phyloP scores from a whole-genome alignment of 2,113 vertebrate species.

The Notiomystis cincta region DNA sequence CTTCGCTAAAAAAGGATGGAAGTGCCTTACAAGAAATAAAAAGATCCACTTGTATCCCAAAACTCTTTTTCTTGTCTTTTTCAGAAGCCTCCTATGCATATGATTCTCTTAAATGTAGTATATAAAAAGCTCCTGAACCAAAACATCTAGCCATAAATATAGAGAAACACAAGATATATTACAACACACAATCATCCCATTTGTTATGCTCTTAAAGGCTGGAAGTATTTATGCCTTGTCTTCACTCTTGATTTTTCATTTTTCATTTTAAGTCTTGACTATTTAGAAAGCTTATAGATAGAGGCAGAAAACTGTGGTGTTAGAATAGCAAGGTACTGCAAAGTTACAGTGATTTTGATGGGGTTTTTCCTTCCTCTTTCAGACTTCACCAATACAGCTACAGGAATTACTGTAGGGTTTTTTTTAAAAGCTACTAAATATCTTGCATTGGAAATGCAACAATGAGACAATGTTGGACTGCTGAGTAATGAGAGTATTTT shows the following conservation, averaged over 20 bases:
- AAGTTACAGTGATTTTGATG: background rate
- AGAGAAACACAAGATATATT: background rate
- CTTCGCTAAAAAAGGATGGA: background rate
- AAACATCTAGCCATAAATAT: background rate
- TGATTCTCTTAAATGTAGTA: background rate
- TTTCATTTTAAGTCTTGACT: background rate
- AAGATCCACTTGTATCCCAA: background rate
- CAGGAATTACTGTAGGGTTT: background rate
- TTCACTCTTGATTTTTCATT: background rate
- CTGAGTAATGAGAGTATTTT: background rate
- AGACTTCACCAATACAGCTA: background rate
- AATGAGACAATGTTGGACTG: background rate
- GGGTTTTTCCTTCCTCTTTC: background rate
- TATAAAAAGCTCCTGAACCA: background rate
- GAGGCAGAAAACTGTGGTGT: background rate
- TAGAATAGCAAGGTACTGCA: background rate
- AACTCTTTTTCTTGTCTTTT: background rate
- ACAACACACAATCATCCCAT: background rate
- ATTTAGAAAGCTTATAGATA: background rate
- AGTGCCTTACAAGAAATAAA: background rate
- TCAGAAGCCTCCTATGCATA: background rate
- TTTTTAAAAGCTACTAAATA: background rate
- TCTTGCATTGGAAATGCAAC: background rate
- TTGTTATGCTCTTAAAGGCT: background rate
- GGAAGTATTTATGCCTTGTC: background rate